Base-by-base conservation (phyloP, 2,888 invertebrate genomes). In the Heteromyza rotundicornis region DNA sequence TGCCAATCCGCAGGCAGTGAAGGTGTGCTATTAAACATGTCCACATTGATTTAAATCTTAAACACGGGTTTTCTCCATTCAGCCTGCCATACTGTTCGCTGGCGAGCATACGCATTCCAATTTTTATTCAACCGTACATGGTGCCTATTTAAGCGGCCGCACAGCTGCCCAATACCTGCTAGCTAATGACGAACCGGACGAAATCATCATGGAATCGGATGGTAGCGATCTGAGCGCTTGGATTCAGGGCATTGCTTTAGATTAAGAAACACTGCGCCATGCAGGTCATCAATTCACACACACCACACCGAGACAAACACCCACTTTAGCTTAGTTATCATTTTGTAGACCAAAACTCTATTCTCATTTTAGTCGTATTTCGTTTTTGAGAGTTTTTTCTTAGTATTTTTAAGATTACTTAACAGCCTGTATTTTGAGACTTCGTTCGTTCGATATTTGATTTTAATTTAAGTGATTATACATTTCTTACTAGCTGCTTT, bases 121-220 rank as follows among this genome's bases (percentile, higher is more conserved):
- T 80, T 96, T 95, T 82, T 97, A 96, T 84, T 96, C 96, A 54
- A 97, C 96, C 1, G 95, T 94, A 35, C 96, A 97, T 80, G 97
- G 97, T 53, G 97, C 97, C 36, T 94, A 93, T 78, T 84, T 96
- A 59, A 92, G 93, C 53, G 96, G 97, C 1, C 87, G 92, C 71
- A 88, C 89, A 17, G 92, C 92, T 36, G 93, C 94, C 47, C 90
- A 92, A 80, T 85, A 88, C 57, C 80, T 94, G 51, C 79, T 92
- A 55, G 85, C 86, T 14, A 83, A 87, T 17, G 89, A 90, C 55
- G 87, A 88, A 63, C 86, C 87, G 49, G 83, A 87, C 67, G 89
- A 89, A 76, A 87, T 89, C 63, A 87, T 89, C 40, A 84, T 93
- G 67, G 90, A 90, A 74, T 91, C 92, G 70, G 90, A 89, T 59